Evolutionary conservation across 2,797 vertebrate species (phyloP), one percentile per base, ranked within the genome.

Genomic region (Coracias cyanogaster): DNA sequence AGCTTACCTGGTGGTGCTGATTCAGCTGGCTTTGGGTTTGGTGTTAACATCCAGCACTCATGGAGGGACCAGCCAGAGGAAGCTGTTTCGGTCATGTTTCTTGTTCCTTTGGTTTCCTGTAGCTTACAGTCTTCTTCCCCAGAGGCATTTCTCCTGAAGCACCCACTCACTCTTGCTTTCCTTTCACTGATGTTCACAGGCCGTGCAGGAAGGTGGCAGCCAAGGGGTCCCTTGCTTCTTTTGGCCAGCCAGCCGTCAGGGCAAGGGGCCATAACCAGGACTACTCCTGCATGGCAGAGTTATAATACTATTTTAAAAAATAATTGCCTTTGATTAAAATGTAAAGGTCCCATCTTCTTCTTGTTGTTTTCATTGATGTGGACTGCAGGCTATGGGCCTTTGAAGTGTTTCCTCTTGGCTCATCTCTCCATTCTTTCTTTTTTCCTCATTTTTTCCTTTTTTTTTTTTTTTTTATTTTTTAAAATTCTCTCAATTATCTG

Each of bases 381-480:
- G 39, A 61, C 88, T 90, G 74, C 86, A 79, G 78, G 90, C 71
- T 82, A 57, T 15, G 28, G 46, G 49, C 46, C 71, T 97, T 96
- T 92, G 86, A 95, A 96, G 83, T 94, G 26, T 79, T 94, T 94
- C 65, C 58, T 77, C 71, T 91, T 89, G 86, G 74, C 62, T 93
- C 20, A 35, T 91, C 54, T 89, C 74, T 62, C 48, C 29, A 4
- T 62, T 92, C 24, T 49, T 92, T 79, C 58, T 48, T 45, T 19
- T 24, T 33, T 9, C 8, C 14, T 41, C 5, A 7, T 46, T 78
- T 64, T 61, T 25, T 3, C 1, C 16, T 20, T 45, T 9, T 17
- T 33, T 18, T 51, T 39, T 57, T 14, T 7, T 20, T 48, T 24
- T 55, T 26, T 60, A 9, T 61, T 73, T 8, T 33, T 35, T 41